A percentile compares a stretch with the other conserved stretches of the same genome.
Evolutionary conservation across 1,140 invertebrate species (phyloP).

Genomic region (Drosophila carrolli): DNA sequence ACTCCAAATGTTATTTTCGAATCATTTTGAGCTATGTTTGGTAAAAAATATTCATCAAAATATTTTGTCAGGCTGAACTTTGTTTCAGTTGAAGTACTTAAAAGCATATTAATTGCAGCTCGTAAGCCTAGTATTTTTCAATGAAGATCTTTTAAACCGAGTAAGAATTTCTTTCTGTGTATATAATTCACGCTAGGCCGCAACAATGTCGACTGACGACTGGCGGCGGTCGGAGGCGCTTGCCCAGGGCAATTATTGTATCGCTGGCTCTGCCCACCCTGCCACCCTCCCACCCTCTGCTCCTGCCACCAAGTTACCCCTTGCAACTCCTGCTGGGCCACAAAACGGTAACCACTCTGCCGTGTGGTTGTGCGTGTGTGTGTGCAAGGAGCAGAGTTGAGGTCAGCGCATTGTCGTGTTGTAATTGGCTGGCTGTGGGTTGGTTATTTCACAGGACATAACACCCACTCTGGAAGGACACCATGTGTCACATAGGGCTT

Average conservation of each 20-base stretch:
- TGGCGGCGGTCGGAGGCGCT: constrained; percentile 34
- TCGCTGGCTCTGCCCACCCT: constrained; percentile 55
- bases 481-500: constrained; percentile 17
- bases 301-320: constrained; percentile 20
- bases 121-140: too few relatives aligned
- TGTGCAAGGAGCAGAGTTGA: constrained; percentile 28
- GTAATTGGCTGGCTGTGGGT: constrained; percentile 39
- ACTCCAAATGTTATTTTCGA: too few relatives aligned
- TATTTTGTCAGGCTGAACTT: too few relatives aligned
- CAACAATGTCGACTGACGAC: constrained; percentile 71
- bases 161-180: constrained; percentile 33
- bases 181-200: constrained; percentile 66
- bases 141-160: too few relatives aligned
- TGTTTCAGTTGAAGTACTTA: too few relatives aligned
- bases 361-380: constrained; percentile 7
- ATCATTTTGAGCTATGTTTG: too few relatives aligned
- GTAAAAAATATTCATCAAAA: too few relatives aligned
- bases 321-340: constrained; percentile 9
- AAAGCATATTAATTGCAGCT: too few relatives aligned
- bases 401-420: constrained; percentile 44
- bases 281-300: constrained; percentile 1
- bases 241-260: constrained; percentile 82
- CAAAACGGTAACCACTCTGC: constrained; percentile 35
- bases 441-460: constrained; percentile 24
- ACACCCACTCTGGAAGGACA: constrained; percentile 9